phyloP scores from a whole-genome alignment of 1,140 invertebrate species.

The Macrosteles quadrilineatus region DNA sequence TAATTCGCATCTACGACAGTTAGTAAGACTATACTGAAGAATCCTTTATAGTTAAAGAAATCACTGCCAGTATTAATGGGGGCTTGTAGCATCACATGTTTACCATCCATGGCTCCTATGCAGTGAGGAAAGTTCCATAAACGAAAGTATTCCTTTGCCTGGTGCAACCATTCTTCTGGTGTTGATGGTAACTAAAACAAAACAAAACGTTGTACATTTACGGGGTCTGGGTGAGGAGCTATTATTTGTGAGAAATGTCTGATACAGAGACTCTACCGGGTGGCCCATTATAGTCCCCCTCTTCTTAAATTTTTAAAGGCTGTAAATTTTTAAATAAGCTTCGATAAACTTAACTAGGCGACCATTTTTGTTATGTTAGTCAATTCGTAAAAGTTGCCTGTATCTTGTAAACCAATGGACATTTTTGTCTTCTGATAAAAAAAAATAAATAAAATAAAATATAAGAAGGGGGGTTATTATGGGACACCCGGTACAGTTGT shows the following conservation, averaged over 20 bases:
- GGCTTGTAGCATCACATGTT: constrained; percentile 46
- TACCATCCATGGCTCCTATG: no score
- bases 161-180: not conserved
- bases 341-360: no score
- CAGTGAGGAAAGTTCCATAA: constrained; percentile 47
- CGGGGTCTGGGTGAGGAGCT: not conserved
- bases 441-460: not conserved
- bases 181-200: not conserved
- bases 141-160: not conserved
- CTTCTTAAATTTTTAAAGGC: not conserved
- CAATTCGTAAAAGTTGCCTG: no score
- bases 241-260: not conserved
- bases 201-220: not conserved
- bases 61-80: constrained; percentile 49
- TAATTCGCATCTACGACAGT: no score
- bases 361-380: no score
- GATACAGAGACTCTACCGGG: not conserved
- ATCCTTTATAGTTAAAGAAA: constrained; percentile 57
- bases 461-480: not conserved
- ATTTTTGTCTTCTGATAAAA: no score
- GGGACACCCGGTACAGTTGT: not conserved
- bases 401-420: no score
- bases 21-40: constrained; percentile 55
- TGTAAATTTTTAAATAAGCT: no score
- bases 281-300: not conserved